Percentiles rank a stretch among this genome's conserved stretches.
Conservation (phyloP, 2,797 vertebrate species). For the Takifugu rubripes region DNA sequence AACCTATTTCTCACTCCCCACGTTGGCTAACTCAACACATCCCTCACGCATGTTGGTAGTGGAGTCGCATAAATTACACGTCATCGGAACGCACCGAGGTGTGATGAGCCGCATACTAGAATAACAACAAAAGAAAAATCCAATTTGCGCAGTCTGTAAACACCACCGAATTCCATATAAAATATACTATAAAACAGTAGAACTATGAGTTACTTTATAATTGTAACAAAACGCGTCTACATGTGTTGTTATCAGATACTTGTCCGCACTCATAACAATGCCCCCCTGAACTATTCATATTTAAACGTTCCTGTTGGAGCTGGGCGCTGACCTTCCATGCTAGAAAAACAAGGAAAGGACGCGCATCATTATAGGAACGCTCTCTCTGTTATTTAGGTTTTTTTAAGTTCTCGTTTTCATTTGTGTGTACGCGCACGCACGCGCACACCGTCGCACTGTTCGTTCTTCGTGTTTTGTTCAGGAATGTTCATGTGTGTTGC, state of each 20-base stretch:
- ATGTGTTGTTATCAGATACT: no score
- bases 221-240: accelerated
- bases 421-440: conserved; percentile 15
- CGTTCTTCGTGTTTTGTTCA: conserved; percentile 59
- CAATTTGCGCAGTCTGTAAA: background rate
- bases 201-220: background rate
- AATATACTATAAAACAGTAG: background rate
- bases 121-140: background rate
- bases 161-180: background rate
- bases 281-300: conserved; percentile 21
- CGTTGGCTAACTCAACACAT: conserved; percentile 46
- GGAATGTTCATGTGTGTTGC: conserved; percentile 71
- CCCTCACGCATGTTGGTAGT: conserved; percentile 55
- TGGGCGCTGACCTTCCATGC: conserved; percentile 40
- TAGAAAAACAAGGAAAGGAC: conserved; percentile 66
- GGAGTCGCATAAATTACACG: conserved; percentile 60
- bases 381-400: conserved; percentile 27
- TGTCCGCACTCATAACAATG: conserved; percentile 23
- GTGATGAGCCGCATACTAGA: conserved; percentile 52
- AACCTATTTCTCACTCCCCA: conserved; percentile 34
- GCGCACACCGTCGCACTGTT: conserved; percentile 4
- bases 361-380: conserved; percentile 18
- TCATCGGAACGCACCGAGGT: conserved; percentile 34
- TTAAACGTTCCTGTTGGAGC: conserved; percentile 27
- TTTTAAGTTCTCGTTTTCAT: conserved; percentile 41